A percentile compares a stretch with the other conserved stretches of the same genome.
Conservation (phyloP, 2,797 vertebrate species). For the Phrynocephalus forsythii region DNA sequence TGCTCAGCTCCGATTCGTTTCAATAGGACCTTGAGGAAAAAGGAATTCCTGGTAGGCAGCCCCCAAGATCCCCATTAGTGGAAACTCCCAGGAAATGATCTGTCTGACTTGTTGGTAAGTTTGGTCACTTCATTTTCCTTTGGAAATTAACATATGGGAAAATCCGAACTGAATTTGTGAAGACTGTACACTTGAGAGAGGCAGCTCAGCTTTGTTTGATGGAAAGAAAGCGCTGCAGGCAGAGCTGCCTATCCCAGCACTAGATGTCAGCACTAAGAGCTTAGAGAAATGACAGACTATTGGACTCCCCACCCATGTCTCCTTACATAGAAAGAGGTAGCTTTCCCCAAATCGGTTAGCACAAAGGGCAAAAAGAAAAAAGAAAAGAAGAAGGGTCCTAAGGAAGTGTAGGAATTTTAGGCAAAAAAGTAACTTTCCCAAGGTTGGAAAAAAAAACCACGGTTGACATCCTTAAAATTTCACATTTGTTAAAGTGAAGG, state of each 20-base stretch:
- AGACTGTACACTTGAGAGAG: background rate
- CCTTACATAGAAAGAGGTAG: too few relatives aligned
- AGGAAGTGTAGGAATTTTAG: too few relatives aligned
- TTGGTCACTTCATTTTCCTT: background rate
- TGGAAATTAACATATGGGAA: background rate
- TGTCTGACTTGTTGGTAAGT: background rate
- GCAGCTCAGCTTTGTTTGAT: background rate
- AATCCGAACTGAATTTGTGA: background rate
- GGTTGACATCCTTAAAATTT: background rate
- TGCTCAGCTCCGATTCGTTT: background rate
- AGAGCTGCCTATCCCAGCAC: background rate
- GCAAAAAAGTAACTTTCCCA: too few relatives aligned
- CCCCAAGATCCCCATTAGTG: background rate
- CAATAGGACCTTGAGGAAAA: too few relatives aligned
- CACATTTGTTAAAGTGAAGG: background rate
- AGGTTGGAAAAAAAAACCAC: background rate
- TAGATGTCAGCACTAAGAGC: background rate
- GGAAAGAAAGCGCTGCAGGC: background rate
- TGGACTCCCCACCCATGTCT: too few relatives aligned
- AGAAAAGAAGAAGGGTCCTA: too few relatives aligned
- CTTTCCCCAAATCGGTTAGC: too few relatives aligned
- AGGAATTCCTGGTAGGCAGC: background rate
- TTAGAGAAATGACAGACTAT: too few relatives aligned
- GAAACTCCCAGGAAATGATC: slow-evolving; percentile 14
- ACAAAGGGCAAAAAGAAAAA: too few relatives aligned